Evolutionary conservation across 2,113 vertebrate genomes (phyloP).

Genomic region (Pycnonotus jocosus): DNA sequence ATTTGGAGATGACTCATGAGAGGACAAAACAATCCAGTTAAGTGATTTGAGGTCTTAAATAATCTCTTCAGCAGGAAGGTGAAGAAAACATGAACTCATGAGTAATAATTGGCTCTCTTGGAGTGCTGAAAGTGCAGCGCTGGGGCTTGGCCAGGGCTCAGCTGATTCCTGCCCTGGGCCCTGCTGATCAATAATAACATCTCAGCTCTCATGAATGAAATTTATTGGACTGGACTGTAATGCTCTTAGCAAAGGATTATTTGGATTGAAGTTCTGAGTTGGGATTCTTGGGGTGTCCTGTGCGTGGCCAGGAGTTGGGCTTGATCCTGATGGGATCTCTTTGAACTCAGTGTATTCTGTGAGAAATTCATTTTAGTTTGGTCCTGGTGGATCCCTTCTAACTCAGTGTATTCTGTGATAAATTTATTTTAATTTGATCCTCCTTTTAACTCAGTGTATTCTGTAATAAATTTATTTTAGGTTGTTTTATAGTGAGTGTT

Average conservation of each 20-base stretch:
- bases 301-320: not conserved
- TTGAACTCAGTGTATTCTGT: rapidly evolving
- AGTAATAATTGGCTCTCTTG: slow-evolving; percentile 41
- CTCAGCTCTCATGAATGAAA: not conserved
- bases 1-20: slow-evolving; percentile 42
- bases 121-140: not conserved
- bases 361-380: not conserved
- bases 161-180: not conserved
- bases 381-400: not conserved
- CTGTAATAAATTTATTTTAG: not conserved
- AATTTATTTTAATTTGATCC: not conserved
- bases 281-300: not conserved
- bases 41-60: slow-evolving; percentile 58
- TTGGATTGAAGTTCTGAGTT: not conserved
- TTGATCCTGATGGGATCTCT: not conserved
- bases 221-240: not conserved
- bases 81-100: slow-evolving; percentile 60
- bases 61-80: slow-evolving; percentile 55
- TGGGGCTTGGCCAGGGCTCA: not conserved
- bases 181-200: slow-evolving; percentile 21
- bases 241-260: not conserved
- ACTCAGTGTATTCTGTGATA: not conserved
- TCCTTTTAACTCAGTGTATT: rapidly evolving
- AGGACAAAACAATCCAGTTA: slow-evolving; percentile 53
- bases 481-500: not conserved